Evolutionary conservation across 2,888 invertebrate species (phyloP).

Genomic region (Drosophila acutilabella): DNA sequence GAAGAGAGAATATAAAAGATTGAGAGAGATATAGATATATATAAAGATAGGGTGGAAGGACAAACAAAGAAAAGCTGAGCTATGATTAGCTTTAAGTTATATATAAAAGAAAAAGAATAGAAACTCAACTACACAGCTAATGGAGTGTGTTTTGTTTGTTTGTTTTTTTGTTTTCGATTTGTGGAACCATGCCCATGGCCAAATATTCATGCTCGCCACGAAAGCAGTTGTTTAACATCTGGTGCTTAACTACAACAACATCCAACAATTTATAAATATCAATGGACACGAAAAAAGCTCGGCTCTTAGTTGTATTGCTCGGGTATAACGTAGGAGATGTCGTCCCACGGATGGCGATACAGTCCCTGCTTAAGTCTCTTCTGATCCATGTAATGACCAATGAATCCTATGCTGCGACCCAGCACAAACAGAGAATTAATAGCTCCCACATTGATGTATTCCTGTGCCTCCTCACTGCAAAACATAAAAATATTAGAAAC

Average conservation of each 20-base stretch:
- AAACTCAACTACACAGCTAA: constrained; percentile 61
- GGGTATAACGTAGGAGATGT: constrained; percentile 89
- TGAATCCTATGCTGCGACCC: constrained; percentile 99
- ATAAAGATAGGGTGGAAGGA: not conserved
- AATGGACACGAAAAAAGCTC: constrained; percentile 42
- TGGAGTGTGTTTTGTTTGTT: constrained; percentile 48
- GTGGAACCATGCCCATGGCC: constrained; percentile 49
- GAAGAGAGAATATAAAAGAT: not conserved
- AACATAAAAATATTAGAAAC: not conserved
- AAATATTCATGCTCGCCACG: constrained; percentile 64
- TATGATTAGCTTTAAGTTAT: constrained; percentile 3
- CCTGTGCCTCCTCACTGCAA: constrained; percentile 96
- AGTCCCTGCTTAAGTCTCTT: constrained; percentile 99
- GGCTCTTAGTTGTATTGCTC: constrained; percentile 84
- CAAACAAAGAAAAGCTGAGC: constrained; percentile 38
- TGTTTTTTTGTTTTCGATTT: constrained; percentile 18
- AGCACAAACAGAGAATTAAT: constrained; percentile 99
- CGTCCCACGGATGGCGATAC: constrained; percentile 99
- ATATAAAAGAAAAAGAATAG: constrained; percentile 16
- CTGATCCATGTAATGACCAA: constrained; percentile 99
- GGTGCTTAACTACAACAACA: constrained; percentile 79
- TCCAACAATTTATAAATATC: constrained; percentile 58
- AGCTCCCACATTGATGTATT: constrained; percentile 98
- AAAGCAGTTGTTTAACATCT: constrained; percentile 73
- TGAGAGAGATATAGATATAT: constrained; percentile 9